phyloP scores from a whole-genome alignment of 2,113 vertebrate genomes.

The Zapus hudsonius region DNA sequence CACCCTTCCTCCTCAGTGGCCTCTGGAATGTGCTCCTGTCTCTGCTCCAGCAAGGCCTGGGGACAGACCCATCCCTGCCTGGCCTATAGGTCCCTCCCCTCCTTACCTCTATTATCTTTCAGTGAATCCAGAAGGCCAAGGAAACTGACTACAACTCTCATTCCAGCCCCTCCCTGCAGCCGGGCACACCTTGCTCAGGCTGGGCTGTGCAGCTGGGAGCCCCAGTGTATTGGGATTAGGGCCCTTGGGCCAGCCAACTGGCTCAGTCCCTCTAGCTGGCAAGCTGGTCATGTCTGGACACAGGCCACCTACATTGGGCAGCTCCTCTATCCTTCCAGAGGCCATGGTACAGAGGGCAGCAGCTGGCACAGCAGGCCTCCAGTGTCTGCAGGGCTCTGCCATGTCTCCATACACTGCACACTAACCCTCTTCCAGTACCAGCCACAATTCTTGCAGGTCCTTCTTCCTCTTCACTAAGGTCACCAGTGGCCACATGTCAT shows the following conservation, averaged over 20 bases:
- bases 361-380: neutral
- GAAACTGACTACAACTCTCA: neutral
- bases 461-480: neutral
- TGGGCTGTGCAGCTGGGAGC: neutral
- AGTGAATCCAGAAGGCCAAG: too few relatives aligned
- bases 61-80: neutral
- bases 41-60: neutral
- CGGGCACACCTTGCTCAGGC: neutral
- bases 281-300: neutral
- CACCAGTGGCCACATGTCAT: accelerated
- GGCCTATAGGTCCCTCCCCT: neutral
- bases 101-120: too few relatives aligned
- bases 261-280: neutral
- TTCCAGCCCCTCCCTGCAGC: neutral
- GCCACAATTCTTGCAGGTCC: neutral
- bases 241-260: neutral
- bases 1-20: neutral
- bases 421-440: accelerated
- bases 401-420: accelerated
- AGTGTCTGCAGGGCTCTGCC: neutral
- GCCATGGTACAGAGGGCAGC: neutral
- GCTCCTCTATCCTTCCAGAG: neutral
- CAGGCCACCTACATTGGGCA: accelerated
- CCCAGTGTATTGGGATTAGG: accelerated
- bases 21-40: too few relatives aligned